A percentile compares a stretch with the other conserved stretches of the same genome.
Evolutionary conservation across 1,140 invertebrate genomes (phyloP).

Genomic region (Bombus impatiens): DNA sequence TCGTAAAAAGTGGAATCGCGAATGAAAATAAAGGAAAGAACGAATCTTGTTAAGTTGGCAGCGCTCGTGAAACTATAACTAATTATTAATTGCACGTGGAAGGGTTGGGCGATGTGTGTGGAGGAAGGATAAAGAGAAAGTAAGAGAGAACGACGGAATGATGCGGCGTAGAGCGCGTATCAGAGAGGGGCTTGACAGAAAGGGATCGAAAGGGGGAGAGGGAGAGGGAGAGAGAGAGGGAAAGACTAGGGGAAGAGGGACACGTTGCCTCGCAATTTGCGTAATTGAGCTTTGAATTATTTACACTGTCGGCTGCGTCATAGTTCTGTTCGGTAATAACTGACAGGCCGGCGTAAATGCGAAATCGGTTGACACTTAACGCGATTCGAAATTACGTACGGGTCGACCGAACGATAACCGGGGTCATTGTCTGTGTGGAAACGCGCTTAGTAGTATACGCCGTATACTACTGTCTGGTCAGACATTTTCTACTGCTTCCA

Average conservation of each 20-base stretch:
- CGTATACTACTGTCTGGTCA: background rate
- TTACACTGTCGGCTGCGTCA: constrained; percentile 80
- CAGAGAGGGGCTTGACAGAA: constrained; percentile 15
- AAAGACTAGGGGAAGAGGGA: constrained; percentile 45
- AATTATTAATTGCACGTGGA: constrained; percentile 68
- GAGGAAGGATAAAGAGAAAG: constrained; percentile 46
- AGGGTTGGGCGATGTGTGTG: background rate
- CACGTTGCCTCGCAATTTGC: constrained; percentile 77
- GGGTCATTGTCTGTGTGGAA: constrained; percentile 46
- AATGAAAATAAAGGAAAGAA: background rate
- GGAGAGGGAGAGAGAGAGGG: constrained; percentile 1
- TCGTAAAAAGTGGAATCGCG: constrained; percentile 1
- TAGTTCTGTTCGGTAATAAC: constrained; percentile 79
- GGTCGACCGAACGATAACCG: constrained; percentile 27
- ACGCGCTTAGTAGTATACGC: background rate
- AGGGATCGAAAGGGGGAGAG: background rate
- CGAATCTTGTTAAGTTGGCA: constrained; percentile 35
- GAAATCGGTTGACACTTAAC: constrained; percentile 70
- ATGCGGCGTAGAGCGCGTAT: too few species aligned
- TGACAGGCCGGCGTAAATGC: constrained; percentile 65
- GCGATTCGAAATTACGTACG: constrained; percentile 61
- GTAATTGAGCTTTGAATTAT: constrained; percentile 82
- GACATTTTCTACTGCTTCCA: constrained; percentile 9
- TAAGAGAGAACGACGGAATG: background rate
- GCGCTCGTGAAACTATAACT: constrained; percentile 56